These are phyloP conservation scores for Phodopus roborovskii DNA, from an alignment of 2,113 vertebrate species.

Conservation along the genomic window DNA sequence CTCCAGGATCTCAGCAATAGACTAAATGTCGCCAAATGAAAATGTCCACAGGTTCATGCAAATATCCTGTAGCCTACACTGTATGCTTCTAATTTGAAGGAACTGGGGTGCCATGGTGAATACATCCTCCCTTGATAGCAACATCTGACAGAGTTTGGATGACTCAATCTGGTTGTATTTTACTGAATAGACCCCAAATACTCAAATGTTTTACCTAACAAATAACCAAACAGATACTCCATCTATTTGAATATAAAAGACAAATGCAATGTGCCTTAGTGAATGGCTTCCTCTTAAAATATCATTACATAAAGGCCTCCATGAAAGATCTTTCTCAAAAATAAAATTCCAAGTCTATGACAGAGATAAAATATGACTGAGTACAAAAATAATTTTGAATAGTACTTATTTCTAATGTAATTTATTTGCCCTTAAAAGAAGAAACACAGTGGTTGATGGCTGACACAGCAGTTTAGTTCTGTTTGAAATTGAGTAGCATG, in stretches of 20 bases:
- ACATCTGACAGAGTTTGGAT: neutral
- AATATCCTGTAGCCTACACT: neutral
- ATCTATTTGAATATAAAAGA: neutral
- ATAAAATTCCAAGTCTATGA: conserved; percentile 43
- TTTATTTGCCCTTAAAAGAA: conserved; percentile 16
- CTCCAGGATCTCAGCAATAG: conserved; percentile 42
- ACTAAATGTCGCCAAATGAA: conserved; percentile 47
- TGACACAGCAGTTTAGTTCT: neutral
- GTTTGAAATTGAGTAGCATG: neutral
- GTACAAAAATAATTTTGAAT: conserved; percentile 58
- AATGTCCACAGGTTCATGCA: neutral
- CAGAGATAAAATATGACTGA: conserved; percentile 40
- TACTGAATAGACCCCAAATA: neutral
- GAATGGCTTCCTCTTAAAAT: conserved; percentile 33
- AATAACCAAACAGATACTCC: neutral
- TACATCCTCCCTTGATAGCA: neutral
- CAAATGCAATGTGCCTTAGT: neutral
- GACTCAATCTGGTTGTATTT: neutral
- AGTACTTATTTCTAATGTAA: conserved; percentile 56
- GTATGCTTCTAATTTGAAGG: neutral
- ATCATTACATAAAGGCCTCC: neutral
- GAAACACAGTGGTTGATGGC: conserved; percentile 28
- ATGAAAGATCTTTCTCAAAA: conserved; percentile 29
- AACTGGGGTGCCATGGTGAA: neutral
- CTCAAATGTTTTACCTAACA: conserved; percentile 19